Evolutionary conservation across 1,140 invertebrate species (phyloP).

Genomic region (Oryctes rhinoceros): DNA sequence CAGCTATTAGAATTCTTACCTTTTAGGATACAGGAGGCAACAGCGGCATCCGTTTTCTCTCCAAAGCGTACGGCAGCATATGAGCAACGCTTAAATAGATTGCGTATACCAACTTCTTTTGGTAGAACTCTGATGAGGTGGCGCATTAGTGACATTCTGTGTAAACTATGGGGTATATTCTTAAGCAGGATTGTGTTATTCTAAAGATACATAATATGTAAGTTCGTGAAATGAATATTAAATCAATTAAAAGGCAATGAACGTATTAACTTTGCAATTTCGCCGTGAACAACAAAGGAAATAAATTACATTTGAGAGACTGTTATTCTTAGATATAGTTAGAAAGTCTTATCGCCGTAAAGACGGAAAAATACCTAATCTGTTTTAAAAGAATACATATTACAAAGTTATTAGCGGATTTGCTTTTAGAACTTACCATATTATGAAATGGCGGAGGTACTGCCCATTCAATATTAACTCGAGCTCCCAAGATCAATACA

Average conservation of each 20-base stretch:
- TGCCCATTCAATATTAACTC: neutral
- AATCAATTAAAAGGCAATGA: no score
- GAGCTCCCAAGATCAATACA: neutral
- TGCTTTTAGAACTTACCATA: neutral
- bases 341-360: no score
- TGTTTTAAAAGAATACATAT: no score
- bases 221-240: neutral
- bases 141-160: neutral
- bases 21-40: neutral
- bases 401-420: no score
- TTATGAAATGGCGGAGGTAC: neutral
- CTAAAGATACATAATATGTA: neutral
- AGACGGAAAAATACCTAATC: no score
- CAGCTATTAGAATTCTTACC: neutral
- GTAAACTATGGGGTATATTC: neutral
- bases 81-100: neutral
- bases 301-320: no score
- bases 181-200: neutral
- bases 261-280: no score
- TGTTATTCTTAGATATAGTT: no score
- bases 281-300: no score
- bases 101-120: neutral
- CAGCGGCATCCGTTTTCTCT: neutral
- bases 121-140: no score
- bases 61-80: neutral